phyloP scores from a whole-genome alignment of 2,888 invertebrate genomes.

The Gortyna flavago region DNA sequence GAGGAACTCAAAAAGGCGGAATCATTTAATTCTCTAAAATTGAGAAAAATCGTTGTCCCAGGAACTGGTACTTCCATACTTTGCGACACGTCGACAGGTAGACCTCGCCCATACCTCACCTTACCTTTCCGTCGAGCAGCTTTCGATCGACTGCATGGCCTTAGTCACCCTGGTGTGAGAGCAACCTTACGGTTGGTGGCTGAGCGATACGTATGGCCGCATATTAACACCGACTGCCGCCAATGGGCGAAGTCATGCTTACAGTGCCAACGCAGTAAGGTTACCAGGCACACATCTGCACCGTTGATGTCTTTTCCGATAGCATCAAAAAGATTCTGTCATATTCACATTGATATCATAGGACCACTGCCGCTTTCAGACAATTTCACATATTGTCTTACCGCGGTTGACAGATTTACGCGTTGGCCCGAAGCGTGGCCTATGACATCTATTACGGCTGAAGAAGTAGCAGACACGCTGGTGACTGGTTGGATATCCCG shows the following conservation, averaged over 20 bases:
- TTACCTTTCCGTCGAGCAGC: background rate
- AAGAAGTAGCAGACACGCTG: background rate
- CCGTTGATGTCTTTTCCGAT: background rate
- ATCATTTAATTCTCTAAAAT: no score
- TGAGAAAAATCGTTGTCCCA: background rate
- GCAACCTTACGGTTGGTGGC: background rate
- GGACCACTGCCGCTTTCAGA: background rate
- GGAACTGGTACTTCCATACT: background rate
- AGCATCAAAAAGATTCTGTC: background rate
- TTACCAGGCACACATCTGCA: background rate
- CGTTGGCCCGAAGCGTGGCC: background rate
- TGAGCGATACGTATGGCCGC: background rate
- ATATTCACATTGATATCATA: background rate
- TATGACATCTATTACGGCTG: background rate
- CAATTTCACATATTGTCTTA: background rate
- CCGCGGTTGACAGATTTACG: background rate
- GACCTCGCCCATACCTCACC: background rate
- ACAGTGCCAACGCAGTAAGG: background rate
- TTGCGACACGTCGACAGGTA: background rate
- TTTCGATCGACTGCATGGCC: no score
- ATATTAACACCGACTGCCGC: background rate
- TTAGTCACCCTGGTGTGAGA: background rate
- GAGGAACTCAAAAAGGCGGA: no score
- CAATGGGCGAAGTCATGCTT: background rate
- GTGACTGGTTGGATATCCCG: slow-evolving; percentile 1